Percentiles rank a stretch among this genome's conserved stretches.
Evolutionary conservation across 2,888 invertebrate species (phyloP).

Genomic region (Orthosia gracilis): DNA sequence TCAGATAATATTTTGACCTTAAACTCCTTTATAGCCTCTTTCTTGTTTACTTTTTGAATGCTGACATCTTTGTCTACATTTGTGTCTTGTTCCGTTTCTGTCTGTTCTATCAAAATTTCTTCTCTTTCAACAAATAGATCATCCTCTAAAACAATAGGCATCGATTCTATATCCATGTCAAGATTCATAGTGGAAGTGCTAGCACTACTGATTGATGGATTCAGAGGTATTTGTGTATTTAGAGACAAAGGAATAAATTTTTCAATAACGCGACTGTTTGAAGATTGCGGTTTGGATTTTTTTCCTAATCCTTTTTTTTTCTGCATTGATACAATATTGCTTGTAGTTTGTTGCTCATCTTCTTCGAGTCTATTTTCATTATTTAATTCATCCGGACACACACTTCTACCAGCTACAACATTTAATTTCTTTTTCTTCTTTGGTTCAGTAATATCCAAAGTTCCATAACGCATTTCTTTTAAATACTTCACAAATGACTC

Average conservation of each 20-base stretch:
- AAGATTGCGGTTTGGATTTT: conserved; percentile 29
- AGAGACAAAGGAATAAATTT: conserved; percentile 24
- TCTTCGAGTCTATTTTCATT: conserved; percentile 26
- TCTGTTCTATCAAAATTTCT: conserved; percentile 33
- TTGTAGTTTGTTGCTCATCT: conserved; percentile 22
- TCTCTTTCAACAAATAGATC: conserved; percentile 33
- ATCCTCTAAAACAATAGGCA: conserved; percentile 37
- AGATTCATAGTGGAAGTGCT: conserved; percentile 35
- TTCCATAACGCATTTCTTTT: conserved; percentile 47
- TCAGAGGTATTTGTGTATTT: conserved; percentile 31
- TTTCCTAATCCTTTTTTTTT: conserved; percentile 37
- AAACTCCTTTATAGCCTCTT: conserved; percentile 32
- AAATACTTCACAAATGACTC: conserved; percentile 37
- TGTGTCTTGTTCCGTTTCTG: conserved; percentile 34
- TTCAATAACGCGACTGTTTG: conserved; percentile 24
- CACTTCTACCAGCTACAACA: conserved; percentile 37
- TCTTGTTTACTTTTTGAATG: conserved; percentile 31
- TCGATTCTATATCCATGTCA: conserved; percentile 40
- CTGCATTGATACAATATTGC: conserved; percentile 24
- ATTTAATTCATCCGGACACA: conserved; percentile 30
- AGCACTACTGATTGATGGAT: conserved; percentile 33
- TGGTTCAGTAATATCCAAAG: conserved; percentile 38
- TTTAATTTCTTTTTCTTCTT: conserved; percentile 49
- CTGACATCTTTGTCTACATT: conserved; percentile 35
- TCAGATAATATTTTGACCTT: conserved; percentile 32